Evolutionary conservation across 2,113 vertebrate genomes (phyloP).

Genomic region (Microcebus tavaratra): DNA sequence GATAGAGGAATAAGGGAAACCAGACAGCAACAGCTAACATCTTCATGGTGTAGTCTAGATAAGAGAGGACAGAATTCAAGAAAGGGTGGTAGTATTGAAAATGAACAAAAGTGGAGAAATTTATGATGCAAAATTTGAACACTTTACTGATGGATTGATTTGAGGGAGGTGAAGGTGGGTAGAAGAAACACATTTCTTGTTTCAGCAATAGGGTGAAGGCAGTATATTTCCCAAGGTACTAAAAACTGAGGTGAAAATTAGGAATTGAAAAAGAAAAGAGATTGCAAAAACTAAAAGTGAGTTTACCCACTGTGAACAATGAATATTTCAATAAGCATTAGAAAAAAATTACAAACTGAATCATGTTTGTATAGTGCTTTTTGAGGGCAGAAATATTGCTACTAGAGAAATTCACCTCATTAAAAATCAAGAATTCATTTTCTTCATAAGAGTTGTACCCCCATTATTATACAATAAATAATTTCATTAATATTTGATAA

Average conservation of each 20-base stretch:
- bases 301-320: neutral
- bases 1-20: neutral
- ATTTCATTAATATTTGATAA: neutral
- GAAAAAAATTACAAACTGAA: neutral
- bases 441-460: neutral
- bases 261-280: neutral
- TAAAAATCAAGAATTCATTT: slow-evolving; percentile 17
- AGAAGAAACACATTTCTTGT: neutral
- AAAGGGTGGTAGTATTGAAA: accelerated
- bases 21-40: neutral
- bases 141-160: neutral
- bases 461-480: neutral
- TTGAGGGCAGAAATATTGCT: neutral
- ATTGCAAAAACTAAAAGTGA: neutral
- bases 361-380: neutral
- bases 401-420: neutral
- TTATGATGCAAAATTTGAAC: neutral
- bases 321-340: neutral
- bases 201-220: neutral
- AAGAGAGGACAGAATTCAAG: neutral
- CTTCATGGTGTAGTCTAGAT: neutral
- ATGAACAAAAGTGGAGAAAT: neutral
- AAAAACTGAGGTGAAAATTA: neutral
- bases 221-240: neutral
- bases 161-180: neutral